Percentiles rank a stretch among this genome's conserved stretches.
Conservation (phyloP, 2,888 invertebrate genomes). For the Celastrina argiolus region DNA sequence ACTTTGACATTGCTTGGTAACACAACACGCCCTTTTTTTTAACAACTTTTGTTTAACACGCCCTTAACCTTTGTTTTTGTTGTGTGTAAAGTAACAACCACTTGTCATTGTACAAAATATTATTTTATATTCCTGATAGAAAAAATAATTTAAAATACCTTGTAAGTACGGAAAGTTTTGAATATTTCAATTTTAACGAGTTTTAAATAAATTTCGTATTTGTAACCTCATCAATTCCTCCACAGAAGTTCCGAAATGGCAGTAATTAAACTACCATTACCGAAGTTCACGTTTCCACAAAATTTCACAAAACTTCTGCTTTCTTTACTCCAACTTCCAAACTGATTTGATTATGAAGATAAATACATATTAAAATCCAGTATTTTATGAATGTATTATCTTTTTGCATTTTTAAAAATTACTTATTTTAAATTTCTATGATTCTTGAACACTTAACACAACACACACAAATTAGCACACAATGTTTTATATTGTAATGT, state of each 20-base stretch:
- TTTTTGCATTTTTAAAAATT: background rate
- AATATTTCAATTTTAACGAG: conserved; percentile 47
- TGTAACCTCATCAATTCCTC: conserved; percentile 14
- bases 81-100: too few relatives aligned
- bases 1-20: too few relatives aligned
- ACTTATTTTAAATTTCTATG: too few relatives aligned
- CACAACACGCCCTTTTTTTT: too few relatives aligned
- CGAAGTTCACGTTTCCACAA: conserved; percentile 9
- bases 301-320: conserved; percentile 13
- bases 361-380: conserved; percentile 2
- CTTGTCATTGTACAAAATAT: too few relatives aligned
- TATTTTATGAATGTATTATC: background rate
- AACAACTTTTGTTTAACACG: too few relatives aligned
- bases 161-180: conserved; percentile 48
- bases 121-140: background rate
- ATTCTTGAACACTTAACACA: too few relatives aligned
- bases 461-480: too few relatives aligned
- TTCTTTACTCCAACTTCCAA: conserved; percentile 12
- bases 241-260: conserved; percentile 7
- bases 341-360: conserved; percentile 10
- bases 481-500: too few relatives aligned
- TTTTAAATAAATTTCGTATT: conserved; percentile 9
- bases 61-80: too few relatives aligned
- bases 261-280: conserved; percentile 19
- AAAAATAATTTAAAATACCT: background rate